Evolutionary conservation across 2,113 vertebrate species (phyloP).

Genomic region (Oncorhynchus clarkii): DNA sequence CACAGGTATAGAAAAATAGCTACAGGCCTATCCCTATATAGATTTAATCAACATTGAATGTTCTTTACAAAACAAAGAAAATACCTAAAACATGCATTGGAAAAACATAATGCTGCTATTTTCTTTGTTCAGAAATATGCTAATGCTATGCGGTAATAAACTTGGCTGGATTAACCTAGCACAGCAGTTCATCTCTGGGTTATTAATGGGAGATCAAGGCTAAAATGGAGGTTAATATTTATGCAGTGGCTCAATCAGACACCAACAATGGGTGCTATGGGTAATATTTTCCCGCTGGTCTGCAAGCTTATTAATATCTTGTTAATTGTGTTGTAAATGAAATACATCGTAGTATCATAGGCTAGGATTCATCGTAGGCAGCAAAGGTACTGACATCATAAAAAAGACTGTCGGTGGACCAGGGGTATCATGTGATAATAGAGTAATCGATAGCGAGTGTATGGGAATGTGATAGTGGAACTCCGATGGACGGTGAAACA

Average conservation of each 20-base stretch:
- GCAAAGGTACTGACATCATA: neutral
- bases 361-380: neutral
- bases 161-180: slow-evolving; percentile 34
- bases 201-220: slow-evolving; percentile 8
- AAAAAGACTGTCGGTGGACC: neutral
- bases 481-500: neutral
- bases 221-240: slow-evolving; percentile 7
- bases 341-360: neutral
- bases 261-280: neutral
- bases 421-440: neutral
- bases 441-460: neutral
- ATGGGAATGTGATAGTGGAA: neutral
- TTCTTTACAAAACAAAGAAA: neutral
- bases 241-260: neutral
- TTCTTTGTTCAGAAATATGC: neutral
- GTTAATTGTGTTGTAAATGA: neutral
- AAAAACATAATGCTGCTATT: neutral
- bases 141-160: slow-evolving; percentile 24
- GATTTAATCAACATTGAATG: neutral
- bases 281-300: neutral
- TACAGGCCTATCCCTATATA: neutral
- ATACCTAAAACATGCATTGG: neutral
- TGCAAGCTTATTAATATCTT: neutral
- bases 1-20: neutral
- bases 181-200: slow-evolving; percentile 31